Base-by-base conservation (phyloP, 1,140 invertebrate genomes). In the Drosophila arizonae region DNA sequence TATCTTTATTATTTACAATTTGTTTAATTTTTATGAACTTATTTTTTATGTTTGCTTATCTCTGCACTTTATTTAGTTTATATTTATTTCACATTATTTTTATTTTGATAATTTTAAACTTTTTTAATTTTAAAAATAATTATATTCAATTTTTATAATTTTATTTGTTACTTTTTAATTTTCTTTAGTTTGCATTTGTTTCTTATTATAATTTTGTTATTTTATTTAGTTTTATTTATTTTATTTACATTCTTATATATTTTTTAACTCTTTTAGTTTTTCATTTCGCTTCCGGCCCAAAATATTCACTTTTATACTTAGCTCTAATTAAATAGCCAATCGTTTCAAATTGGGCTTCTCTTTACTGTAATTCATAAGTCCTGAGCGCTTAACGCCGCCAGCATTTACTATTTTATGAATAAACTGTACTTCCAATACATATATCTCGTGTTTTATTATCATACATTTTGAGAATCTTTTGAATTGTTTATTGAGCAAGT, bases 401-500 rank as follows among this genome's bases (percentile, higher is more conserved):
- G 55, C 11, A 11, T 13, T 8, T 39, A 39, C 36, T 39, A 39
- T 8, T 8, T 39, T 39, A 11, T 39, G 52, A 86, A 67, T 62
- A 67, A 79, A 76, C 52, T 78, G 54, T 79, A 79, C 65, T 76
- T 78, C 52, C 71, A 72, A 62, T 50, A 43, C 5, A 54, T 15
- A 46, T 10, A 1, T 41, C 4, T 11, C 24, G 36, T 56, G 9
- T 48, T 48, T 60, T 48, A 30, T 33, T 60, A 3, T 5, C 30
- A 30, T 17, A 33, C 5, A 15, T 11, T 24, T 48, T 46, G 0
- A 78, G 84, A 74, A 87, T 88, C 82, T 57, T 86, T 86, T 76
- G 79, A 82, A 65, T 57, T 81, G 28, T 86, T 86, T 79, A 88
- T 87, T 81, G 79, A 87, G 82, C 82, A 88, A 86, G 73, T 39